Evolutionary conservation across 1,140 invertebrate species (phyloP).

Genomic region (Anastrepha obliqua): DNA sequence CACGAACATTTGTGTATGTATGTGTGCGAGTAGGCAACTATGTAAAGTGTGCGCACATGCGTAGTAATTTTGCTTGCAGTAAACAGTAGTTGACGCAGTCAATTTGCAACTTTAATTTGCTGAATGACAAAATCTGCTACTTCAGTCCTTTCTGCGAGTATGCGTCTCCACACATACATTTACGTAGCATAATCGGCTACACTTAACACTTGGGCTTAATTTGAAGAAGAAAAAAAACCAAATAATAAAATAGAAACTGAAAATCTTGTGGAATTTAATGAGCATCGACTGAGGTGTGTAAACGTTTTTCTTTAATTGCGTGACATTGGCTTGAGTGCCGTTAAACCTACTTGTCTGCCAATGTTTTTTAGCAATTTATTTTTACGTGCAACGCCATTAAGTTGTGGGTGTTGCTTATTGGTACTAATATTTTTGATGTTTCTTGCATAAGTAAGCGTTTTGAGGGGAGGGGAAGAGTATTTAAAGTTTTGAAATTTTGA

Average conservation of each 20-base stretch:
- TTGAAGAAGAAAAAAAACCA: too few species aligned
- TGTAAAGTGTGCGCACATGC: not conserved
- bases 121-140: constrained; percentile 57
- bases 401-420: not conserved
- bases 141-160: constrained; percentile 57
- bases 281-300: not conserved
- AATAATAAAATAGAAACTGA: too few species aligned
- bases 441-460: too few species aligned
- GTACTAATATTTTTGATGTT: too few species aligned
- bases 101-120: constrained; percentile 9
- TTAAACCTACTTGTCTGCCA: not conserved
- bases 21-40: too few species aligned
- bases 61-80: not conserved
- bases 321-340: constrained; percentile 14
- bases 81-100: not conserved
- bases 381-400: not conserved
- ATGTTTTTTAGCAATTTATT: not conserved
- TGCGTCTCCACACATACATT: not conserved
- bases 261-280: not conserved
- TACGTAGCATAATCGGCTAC: not conserved
- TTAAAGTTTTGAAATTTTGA: too few species aligned
- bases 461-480: too few species aligned
- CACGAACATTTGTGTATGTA: not conserved
- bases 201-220: not conserved
- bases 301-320: constrained; percentile 24